Evolutionary conservation across 53 echinoderm and acorn worm species (phyloP).

Genomic region (Paracentrotus lividus): DNA sequence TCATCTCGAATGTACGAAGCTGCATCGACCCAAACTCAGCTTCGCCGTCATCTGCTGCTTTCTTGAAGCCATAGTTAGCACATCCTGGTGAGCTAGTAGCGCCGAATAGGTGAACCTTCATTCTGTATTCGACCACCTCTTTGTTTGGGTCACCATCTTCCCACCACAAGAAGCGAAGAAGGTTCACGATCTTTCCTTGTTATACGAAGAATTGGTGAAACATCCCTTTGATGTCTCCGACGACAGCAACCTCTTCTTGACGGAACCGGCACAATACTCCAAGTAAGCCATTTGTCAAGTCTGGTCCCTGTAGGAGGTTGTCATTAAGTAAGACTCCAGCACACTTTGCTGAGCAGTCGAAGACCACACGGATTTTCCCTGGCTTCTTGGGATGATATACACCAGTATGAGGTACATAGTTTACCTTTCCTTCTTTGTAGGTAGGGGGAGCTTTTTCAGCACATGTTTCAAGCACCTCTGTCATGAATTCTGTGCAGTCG

Average conservation of each 20-base stretch:
- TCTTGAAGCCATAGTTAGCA: slow-evolving; percentile 70
- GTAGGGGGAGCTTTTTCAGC: no score
- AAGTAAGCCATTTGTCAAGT: slow-evolving; percentile 70
- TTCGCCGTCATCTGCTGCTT: slow-evolving; percentile 72
- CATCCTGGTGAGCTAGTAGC: slow-evolving; percentile 71
- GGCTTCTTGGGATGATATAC: slow-evolving; percentile 70
- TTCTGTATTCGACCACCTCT: slow-evolving; percentile 44
- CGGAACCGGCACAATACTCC: slow-evolving; percentile 77
- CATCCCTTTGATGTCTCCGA: slow-evolving; percentile 74
- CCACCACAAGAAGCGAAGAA: slow-evolving; percentile 78
- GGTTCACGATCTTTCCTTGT: slow-evolving; percentile 51
- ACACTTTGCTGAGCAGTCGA: slow-evolving; percentile 71
- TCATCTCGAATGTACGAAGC: slow-evolving; percentile 60
- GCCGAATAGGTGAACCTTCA: slow-evolving; percentile 79
- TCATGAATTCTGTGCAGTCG: slow-evolving; percentile 70
- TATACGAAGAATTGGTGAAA: slow-evolving; percentile 75
- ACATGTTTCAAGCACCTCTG: no score
- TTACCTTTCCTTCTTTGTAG: no score
- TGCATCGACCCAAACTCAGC: slow-evolving; percentile 55
- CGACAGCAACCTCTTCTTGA: slow-evolving; percentile 69
- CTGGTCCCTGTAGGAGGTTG: slow-evolving; percentile 72
- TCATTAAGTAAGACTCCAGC: slow-evolving; percentile 75
- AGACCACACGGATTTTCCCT: slow-evolving; percentile 67
- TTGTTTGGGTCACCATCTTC: slow-evolving; percentile 64
- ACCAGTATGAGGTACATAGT: slow-evolving; percentile 74